Percentiles rank a stretch among this genome's conserved stretches.
Conservation (phyloP, 2,113 vertebrate species). For the Apus apus region DNA sequence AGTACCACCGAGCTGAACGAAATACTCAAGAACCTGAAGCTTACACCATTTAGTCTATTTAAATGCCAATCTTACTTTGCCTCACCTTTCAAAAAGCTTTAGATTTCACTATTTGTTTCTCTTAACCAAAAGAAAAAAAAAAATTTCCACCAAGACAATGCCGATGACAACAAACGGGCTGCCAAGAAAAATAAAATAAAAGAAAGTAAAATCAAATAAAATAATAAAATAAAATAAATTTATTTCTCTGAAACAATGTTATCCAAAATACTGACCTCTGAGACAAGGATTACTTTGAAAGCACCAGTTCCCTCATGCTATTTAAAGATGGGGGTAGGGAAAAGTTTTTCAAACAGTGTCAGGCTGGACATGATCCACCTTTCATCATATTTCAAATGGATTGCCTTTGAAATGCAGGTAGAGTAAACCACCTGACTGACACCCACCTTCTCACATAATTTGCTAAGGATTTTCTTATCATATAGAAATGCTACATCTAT, state of each 20-base stretch:
- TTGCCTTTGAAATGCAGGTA: conserved; percentile 28
- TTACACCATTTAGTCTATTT: background rate
- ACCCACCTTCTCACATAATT: background rate
- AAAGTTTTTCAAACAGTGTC: conserved; percentile 34
- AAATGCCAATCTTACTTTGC: background rate
- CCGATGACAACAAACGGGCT: background rate
- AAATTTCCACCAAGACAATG: background rate
- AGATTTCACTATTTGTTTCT: background rate
- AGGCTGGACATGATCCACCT: background rate
- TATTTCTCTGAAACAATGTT: background rate
- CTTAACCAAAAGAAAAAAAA: background rate
- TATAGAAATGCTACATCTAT: background rate
- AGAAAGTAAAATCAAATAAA: background rate
- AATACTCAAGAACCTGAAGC: background rate
- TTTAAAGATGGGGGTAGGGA: background rate
- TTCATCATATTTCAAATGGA: conserved; percentile 19
- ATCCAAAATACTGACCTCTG: background rate
- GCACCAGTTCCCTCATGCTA: background rate
- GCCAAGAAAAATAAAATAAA: conserved; percentile 5
- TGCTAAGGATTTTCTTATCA: background rate
- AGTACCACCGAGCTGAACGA: background rate
- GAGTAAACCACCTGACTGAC: conserved; percentile 3
- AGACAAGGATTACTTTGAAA: conserved; percentile 1
- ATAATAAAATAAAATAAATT: background rate
- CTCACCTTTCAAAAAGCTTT: background rate